Evolutionary conservation across 2,797 vertebrate species (phyloP), one percentile per base, ranked within the genome.

Genomic region (Lycodopsis pacificus): DNA sequence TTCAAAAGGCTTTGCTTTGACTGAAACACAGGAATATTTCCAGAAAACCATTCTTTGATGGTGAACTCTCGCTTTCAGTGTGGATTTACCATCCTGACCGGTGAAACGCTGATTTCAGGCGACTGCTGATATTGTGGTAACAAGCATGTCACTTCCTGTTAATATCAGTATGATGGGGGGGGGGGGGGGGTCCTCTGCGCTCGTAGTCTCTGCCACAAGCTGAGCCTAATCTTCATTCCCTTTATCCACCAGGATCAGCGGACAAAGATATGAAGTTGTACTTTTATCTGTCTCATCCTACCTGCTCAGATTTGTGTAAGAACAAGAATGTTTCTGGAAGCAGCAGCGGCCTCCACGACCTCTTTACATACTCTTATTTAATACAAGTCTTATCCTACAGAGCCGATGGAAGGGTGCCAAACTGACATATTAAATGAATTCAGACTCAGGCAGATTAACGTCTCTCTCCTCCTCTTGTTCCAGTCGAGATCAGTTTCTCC

Each of bases 91-190:
- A 34, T 74, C 57, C 73, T 62, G 68, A n/a, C 62, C 20, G n/a
- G 32, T 69, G 27, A 73, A 70, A 80, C 73, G 11, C 77, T 90
- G 85, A 92, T 91, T 86, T 80, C 71, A 67, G 38, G 72, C 57
- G 87, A 91, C 85, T 77, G 82, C 73, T 77, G 70, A 85, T 88
- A 83, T 87, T 86, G 81, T 88, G 74, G 84, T 91, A 87, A 90
- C 86, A 87, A 83, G 86, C 80, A 11, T 83, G 86, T 91, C 91
- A 74, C 84, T 91, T 89, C 70, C 72, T 82, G 82, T 92, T 85
- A 83, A 71, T 46, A n/a, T 93, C 83, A 87, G 74, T 80, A 69
- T 1, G 84, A 82, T 76, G 7, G 54, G 70, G 63, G 51, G 54
- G 32, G 20, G 19, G 7, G 54, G 70, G 63, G 51, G 64, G 73